A percentile compares a stretch with the other conserved stretches of the same genome.
phyloP scores from a whole-genome alignment of 2,888 invertebrate species.

The Caenorhabditis japonica region DNA sequence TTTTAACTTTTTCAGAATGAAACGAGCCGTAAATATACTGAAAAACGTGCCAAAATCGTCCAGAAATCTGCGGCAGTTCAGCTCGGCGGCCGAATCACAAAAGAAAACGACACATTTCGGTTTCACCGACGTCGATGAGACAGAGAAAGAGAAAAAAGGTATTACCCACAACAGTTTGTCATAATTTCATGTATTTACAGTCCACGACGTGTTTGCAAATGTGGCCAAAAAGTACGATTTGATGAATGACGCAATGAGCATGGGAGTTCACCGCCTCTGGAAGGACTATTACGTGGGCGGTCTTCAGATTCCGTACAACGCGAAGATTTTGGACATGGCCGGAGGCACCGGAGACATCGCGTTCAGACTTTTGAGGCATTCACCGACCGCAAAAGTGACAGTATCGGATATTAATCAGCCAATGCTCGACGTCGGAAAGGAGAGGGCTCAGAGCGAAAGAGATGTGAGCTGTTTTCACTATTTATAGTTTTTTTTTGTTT shows the following conservation, averaged over 20 bases:
- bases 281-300: constrained; percentile 90
- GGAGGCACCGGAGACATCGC: constrained; percentile 99
- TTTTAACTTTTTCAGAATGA: constrained; percentile 24
- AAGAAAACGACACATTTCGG: constrained; percentile 74
- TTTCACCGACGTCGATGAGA: constrained; percentile 69
- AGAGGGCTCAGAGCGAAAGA: constrained; percentile 81
- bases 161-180: no score
- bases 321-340: constrained; percentile 88
- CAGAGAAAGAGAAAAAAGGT: constrained; percentile 72
- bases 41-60: neutral
- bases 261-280: constrained; percentile 94
- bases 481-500: no score
- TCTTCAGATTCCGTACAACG: constrained; percentile 85
- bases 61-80: constrained; percentile 1
- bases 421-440: constrained; percentile 92
- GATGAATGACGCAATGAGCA: constrained; percentile 98
- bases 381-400: constrained; percentile 78
- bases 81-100: constrained; percentile 9
- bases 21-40: constrained; percentile 21
- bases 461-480: no score
- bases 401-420: constrained; percentile 87
- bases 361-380: constrained; percentile 83
- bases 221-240: constrained; percentile 93
- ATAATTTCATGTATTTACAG: constrained; percentile 78
- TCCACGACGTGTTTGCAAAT: constrained; percentile 91